Evolutionary conservation across 2,797 vertebrate genomes (phyloP), one percentile per base, ranked within the genome.

Genomic region (Ambastaia sidthimunki): DNA sequence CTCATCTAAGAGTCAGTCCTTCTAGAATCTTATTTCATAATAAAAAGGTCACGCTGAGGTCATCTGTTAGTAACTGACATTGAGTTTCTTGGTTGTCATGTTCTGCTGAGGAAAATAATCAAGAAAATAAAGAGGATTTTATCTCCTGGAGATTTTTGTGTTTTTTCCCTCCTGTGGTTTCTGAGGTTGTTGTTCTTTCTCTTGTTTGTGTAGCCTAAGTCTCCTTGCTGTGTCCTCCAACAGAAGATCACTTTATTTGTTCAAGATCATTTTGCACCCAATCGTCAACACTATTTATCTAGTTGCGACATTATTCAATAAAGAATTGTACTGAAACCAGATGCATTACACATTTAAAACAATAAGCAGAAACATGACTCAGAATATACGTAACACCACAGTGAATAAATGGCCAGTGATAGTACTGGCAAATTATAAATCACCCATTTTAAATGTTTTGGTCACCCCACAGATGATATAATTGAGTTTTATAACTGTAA

Each of bases 211-310:
- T 41, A 31, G 25, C 59, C 59, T 62, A 18, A 65, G n/a, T 47
- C 48, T 31, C 21, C 34, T 62, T 16, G 34, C 67, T 15, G 25
- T 70, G 18, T 54, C 13, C 34, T 25, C 7, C 47, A 63, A 63
- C 60, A 65, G 31, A 31, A 37, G 62, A n/a, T 65, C 18, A 12
- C 62, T 37, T 37, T 37, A 37, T 37, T 65, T 65, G 31, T 65
- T 65, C 7, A 65, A 34, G 31, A 65, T 65, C 62, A 11, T 65
- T 65, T 65, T 65, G 34, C 31, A 65, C 7, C 60, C 15, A 63
- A 7, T 34, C 7, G 60, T 63, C 28, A 16, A 7, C 3, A 19
- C 18, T 41, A 18, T 65, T 63, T 37, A 19, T 65, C 18, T 65
- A 41, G 62, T 65, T 65, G 31, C 11, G 62, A 41, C 16, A 11